Evolutionary conservation across 2,888 invertebrate genomes (phyloP).

Genomic region (Ditylenchus weischeri): DNA sequence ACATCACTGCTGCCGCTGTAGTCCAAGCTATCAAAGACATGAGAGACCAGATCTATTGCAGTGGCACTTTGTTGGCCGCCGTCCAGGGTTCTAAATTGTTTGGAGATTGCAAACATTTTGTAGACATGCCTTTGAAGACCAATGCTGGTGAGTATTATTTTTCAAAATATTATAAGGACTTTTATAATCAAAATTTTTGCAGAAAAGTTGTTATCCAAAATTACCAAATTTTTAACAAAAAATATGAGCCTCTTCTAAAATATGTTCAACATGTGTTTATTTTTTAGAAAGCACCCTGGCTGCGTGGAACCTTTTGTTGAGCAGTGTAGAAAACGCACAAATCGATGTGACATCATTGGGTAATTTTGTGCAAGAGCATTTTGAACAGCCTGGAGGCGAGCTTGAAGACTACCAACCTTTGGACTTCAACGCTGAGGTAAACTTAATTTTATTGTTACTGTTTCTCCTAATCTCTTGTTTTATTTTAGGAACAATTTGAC

Average conservation of each 20-base stretch:
- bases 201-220: too few relatives aligned
- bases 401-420: conserved; percentile 43
- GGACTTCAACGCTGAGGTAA: conserved; percentile 36
- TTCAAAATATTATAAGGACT: neutral
- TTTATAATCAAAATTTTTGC: too few relatives aligned
- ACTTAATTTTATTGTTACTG: neutral
- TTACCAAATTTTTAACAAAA: too few relatives aligned
- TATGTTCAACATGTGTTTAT: neutral
- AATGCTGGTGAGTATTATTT: conserved; percentile 62
- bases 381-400: conserved; percentile 53
- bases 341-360: conserved; percentile 35
- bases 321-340: conserved; percentile 27
- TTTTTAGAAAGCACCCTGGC: conserved; percentile 39
- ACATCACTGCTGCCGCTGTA: conserved; percentile 63
- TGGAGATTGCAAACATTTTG: conserved; percentile 78
- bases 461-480: neutral
- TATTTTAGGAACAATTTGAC: conserved; percentile 36
- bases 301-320: conserved; percentile 40
- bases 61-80: conserved; percentile 75
- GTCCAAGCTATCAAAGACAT: neutral
- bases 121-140: conserved; percentile 71
- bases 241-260: too few relatives aligned
- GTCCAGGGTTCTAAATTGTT: conserved; percentile 78
- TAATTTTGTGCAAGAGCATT: conserved; percentile 45
- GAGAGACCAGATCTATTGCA: conserved; percentile 70